phyloP scores from a whole-genome alignment of 2,113 vertebrate genomes.

The Anthoscopus minutus region DNA sequence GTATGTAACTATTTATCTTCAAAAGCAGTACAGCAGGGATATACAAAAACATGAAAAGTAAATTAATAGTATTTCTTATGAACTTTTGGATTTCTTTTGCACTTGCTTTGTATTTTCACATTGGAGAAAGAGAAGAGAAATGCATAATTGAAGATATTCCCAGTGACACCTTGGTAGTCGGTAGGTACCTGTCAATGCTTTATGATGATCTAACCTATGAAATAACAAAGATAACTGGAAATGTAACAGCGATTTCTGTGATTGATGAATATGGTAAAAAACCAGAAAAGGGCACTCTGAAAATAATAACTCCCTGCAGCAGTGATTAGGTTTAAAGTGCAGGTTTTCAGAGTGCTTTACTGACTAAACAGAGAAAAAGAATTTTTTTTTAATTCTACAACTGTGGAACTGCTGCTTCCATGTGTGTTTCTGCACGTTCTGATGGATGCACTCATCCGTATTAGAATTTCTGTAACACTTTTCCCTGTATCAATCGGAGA shows the following conservation, averaged over 20 bases:
- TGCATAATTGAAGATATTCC: conserved; percentile 91
- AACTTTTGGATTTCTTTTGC: conserved; percentile 62
- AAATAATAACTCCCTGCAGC: not conserved
- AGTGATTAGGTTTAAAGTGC: not conserved
- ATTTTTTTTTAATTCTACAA: not conserved
- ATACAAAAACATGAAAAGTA: conserved; percentile 41
- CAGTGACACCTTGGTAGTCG: conserved; percentile 77
- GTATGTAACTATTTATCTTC: not conserved
- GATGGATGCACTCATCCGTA: not conserved
- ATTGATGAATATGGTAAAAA: not conserved
- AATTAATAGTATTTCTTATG: conserved; percentile 55
- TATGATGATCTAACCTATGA: not conserved
- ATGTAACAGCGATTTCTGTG: not conserved
- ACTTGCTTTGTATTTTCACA: conserved; percentile 83
- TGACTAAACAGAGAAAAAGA: not conserved
- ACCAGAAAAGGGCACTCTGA: not conserved
- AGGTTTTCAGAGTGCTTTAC: not conserved
- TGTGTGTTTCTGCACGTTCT: not conserved
- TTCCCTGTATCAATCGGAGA: not conserved
- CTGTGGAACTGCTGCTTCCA: not conserved
- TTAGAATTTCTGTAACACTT: not conserved
- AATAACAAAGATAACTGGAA: not conserved
- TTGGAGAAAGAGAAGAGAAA: conserved; percentile 83
- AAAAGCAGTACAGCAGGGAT: not conserved
- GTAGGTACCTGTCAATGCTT: conserved; percentile 63